Evolutionary conservation across 2,113 vertebrate genomes (phyloP).

Genomic region (Lampris megalopsis): DNA sequence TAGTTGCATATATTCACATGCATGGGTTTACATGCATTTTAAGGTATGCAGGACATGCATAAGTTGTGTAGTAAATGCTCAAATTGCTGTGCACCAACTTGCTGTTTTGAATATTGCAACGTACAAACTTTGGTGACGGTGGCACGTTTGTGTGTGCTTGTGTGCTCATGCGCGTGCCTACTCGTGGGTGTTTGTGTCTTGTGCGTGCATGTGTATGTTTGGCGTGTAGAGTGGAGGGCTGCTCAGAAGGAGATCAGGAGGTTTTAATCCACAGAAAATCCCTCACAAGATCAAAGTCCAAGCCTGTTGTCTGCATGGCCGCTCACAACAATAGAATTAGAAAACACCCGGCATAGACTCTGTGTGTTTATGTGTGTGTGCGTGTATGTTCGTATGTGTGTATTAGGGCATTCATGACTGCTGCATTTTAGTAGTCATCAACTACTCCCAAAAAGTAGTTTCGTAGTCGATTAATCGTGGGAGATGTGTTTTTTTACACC

Average conservation of each 20-base stretch:
- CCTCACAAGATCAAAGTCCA: slow-evolving; percentile 74
- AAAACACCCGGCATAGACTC: slow-evolving; percentile 19
- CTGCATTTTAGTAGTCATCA: no score
- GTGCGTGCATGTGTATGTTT: background rate
- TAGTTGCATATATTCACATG: slow-evolving; percentile 1
- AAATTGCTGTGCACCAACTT: no score
- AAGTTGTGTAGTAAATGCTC: no score
- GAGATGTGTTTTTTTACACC: no score
- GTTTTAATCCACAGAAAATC: slow-evolving; percentile 73
- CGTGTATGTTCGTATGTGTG: background rate
- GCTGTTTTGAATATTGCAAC: no score
- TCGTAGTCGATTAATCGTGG: no score
- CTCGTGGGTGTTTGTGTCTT: background rate
- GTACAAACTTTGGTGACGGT: no score
- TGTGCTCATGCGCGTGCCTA: slow-evolving; percentile 4
- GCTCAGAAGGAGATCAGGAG: slow-evolving; percentile 46
- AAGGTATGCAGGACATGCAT: no score
- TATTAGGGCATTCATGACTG: background rate
- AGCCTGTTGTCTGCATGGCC: slow-evolving; percentile 64
- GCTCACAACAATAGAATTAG: slow-evolving; percentile 72
- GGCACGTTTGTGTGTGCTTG: slow-evolving; percentile 12
- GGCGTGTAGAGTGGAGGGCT: slow-evolving; percentile 30
- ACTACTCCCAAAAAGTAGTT: no score
- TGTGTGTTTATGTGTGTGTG: slow-evolving; percentile 5
- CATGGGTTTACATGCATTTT: slow-evolving; percentile 5